Percentiles rank a stretch among this genome's conserved stretches.
Evolutionary conservation across 2,888 invertebrate genomes (phyloP).

Genomic region (Tetanocera ferruginea): DNA sequence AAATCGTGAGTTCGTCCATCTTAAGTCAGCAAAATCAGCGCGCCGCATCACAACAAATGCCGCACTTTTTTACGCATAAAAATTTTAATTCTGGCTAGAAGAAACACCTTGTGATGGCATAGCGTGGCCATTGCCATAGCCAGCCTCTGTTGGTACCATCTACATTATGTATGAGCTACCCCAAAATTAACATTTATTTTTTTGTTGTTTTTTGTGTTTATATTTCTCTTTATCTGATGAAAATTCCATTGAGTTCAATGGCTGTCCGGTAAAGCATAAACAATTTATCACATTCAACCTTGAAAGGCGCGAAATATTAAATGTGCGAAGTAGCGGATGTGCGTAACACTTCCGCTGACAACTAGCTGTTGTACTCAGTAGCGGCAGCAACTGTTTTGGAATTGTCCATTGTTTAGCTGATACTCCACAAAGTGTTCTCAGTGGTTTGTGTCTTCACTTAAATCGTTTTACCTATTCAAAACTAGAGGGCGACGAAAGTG

Average conservation of each 20-base stretch:
- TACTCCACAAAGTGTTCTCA: not conserved
- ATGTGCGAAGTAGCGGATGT: conserved; percentile 5
- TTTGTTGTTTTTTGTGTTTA: not conserved
- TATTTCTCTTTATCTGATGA: not conserved
- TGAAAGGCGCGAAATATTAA: conserved; percentile 27
- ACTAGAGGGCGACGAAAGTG: not conserved
- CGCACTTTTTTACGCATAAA: conserved; percentile 4
- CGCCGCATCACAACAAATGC: not conserved
- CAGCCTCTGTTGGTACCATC: not conserved
- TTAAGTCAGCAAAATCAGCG: not conserved
- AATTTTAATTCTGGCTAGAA: conserved; percentile 17
- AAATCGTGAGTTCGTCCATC: not conserved
- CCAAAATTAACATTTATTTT: conserved; percentile 26
- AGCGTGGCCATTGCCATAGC: not conserved
- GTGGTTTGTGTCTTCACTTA: not conserved
- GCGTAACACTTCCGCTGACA: not conserved
- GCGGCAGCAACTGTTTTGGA: not conserved
- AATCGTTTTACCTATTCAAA: not conserved
- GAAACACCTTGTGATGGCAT: conserved; percentile 3
- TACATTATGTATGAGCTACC: conserved; percentile 32
- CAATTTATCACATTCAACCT: conserved; percentile 30
- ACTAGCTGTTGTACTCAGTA: not conserved
- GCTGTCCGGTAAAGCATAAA: conserved; percentile 8
- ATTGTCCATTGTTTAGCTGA: not conserved
- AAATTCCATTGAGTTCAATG: conserved; percentile 42